Percentiles rank a stretch among this genome's conserved stretches.
These are phyloP conservation scores for Micrasema minimum DNA, from an alignment of 1,140 invertebrate species.

Conservation along the genomic window DNA sequence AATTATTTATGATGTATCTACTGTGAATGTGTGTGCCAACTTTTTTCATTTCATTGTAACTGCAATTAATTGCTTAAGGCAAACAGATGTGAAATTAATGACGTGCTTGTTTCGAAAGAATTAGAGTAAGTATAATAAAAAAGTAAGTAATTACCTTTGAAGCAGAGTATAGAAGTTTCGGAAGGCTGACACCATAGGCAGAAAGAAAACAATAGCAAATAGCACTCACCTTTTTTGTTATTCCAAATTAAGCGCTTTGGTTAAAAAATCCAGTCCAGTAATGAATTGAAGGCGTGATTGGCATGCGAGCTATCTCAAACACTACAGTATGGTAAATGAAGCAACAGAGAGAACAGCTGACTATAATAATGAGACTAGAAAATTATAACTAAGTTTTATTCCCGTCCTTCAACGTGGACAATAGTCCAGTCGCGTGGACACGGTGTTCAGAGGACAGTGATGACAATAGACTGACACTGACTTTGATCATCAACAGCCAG, in stretches of 20 bases:
- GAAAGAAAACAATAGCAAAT: conserved; percentile 4
- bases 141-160: conserved; percentile 17
- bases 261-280: conserved; percentile 1
- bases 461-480: conserved; percentile 31
- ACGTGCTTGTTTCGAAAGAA: not conserved
- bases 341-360: not conserved
- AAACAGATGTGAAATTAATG: not conserved
- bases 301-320: conserved; percentile 21
- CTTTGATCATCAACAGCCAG: conserved; percentile 13
- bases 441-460: not conserved
- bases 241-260: conserved; percentile 24
- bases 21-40: conserved; percentile 26
- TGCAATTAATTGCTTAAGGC: conserved; percentile 13
- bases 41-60: not conserved
- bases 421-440: not conserved
- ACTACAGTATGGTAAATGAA: conserved; percentile 22
- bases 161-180: conserved; percentile 14
- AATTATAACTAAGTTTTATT: too few relatives aligned
- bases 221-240: conserved; percentile 24
- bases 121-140: too few relatives aligned
- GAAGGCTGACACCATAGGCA: conserved; percentile 25
- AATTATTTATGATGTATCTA: not conserved
- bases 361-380: not conserved
- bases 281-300: conserved; percentile 3
- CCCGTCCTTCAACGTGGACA: conserved; percentile 1